Evolutionary conservation across 2,113 vertebrate genomes (phyloP).

Genomic region (Pteruthius melanotis): DNA sequence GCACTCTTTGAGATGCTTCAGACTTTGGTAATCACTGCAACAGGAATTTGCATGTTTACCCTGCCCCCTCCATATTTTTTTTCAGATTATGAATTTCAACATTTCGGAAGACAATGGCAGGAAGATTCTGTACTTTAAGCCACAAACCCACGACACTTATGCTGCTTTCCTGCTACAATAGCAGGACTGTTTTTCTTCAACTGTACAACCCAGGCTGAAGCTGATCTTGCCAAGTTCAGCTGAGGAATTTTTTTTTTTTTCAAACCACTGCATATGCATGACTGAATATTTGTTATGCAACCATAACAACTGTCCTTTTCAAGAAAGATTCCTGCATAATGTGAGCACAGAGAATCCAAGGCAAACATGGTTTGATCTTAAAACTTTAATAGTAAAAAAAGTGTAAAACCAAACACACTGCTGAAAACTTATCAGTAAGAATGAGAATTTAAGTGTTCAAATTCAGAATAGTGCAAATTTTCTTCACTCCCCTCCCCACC

Average conservation of each 20-base stretch:
- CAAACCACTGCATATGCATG: slow-evolving; percentile 1
- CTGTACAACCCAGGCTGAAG: not conserved
- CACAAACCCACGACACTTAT: not conserved
- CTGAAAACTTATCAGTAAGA: slow-evolving; percentile 61
- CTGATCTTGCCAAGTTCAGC: not conserved
- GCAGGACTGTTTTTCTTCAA: not conserved
- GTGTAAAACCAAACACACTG: slow-evolving; percentile 70
- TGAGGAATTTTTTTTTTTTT: not conserved
- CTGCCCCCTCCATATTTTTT: not conserved
- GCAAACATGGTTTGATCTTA: slow-evolving; percentile 45
- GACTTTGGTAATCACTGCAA: not conserved
- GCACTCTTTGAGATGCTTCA: not conserved
- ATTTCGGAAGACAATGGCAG: not conserved
- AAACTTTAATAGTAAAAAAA: slow-evolving; percentile 82
- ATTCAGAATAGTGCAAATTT: slow-evolving; percentile 69
- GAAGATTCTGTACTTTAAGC: not conserved
- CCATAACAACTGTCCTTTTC: not conserved
- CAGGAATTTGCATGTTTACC: not conserved
- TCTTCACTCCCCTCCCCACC: slow-evolving; percentile 3
- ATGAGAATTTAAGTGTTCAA: slow-evolving; percentile 60
- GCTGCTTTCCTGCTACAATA: not conserved
- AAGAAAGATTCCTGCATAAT: not conserved
- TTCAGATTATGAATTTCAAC: not conserved
- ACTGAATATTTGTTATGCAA: slow-evolving; percentile 9
- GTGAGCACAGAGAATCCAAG: not conserved